A percentile compares a stretch with the other conserved stretches of the same genome.
phyloP scores from a whole-genome alignment of 2,113 vertebrate genomes.

The Entelurus aequoreus region DNA sequence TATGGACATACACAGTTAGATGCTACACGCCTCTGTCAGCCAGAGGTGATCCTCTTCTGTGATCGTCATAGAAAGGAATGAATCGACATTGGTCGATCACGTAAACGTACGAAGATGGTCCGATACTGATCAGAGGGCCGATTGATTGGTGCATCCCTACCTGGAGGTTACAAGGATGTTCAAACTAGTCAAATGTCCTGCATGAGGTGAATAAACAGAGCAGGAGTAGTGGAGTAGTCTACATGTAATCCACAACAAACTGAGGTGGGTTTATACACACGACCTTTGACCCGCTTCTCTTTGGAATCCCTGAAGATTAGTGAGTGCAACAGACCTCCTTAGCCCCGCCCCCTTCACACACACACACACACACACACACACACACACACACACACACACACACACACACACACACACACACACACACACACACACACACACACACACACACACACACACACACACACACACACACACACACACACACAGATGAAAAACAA shows the following conservation, averaged over 20 bases:
- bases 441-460: too few species aligned
- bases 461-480: too few species aligned
- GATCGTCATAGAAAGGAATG: too few species aligned
- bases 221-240: constrained; percentile 22
- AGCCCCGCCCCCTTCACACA: constrained; percentile 17
- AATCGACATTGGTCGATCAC: too few species aligned
- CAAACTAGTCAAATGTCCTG: neutral
- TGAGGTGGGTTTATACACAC: constrained; percentile 56
- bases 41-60: too few species aligned
- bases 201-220: constrained; percentile 13
- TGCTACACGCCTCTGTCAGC: too few species aligned
- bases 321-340: constrained; percentile 24
- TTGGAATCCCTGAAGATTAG: constrained; percentile 74
- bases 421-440: neutral
- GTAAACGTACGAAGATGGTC: too few species aligned
- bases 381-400: constrained; percentile 4
- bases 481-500: constrained; percentile 43
- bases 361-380: constrained; percentile 2
- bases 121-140: too few species aligned
- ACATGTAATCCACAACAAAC: constrained; percentile 54
- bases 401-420: constrained; percentile 10
- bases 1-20: too few species aligned
- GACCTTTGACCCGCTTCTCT: constrained; percentile 75
- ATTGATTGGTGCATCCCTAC: too few species aligned
- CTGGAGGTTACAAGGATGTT: neutral